Conservation (phyloP, 2,113 vertebrate genomes). For the Triplophysa siluroides region DNA sequence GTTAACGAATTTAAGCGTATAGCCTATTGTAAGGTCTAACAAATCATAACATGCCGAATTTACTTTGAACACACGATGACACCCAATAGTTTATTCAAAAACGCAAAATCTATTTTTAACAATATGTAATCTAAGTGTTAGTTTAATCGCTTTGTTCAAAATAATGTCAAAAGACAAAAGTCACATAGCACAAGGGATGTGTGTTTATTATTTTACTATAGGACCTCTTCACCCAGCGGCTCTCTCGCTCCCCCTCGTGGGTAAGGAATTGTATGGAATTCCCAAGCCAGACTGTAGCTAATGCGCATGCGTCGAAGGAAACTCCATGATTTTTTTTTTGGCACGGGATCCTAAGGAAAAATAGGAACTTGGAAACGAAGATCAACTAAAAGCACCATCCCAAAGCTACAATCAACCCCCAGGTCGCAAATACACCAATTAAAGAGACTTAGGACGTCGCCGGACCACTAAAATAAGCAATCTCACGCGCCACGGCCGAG, state of each 20-base stretch:
- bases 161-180: no score
- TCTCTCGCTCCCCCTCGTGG: slow-evolving; percentile 24
- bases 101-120: no score
- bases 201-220: neutral
- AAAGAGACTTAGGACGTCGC: slow-evolving; percentile 13
- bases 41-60: no score
- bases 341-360: slow-evolving; percentile 77
- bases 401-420: slow-evolving; percentile 63
- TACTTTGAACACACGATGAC: no score
- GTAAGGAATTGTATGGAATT: slow-evolving; percentile 74
- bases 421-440: slow-evolving; percentile 53
- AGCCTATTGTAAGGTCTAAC: no score
- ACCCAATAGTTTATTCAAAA: no score
- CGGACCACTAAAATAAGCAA: slow-evolving; percentile 42
- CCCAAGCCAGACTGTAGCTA: slow-evolving; percentile 72
- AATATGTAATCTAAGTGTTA: no score
- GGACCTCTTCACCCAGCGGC: neutral
- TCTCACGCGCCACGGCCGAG: slow-evolving; percentile 36
- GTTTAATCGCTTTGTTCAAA: no score
- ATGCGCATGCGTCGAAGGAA: slow-evolving; percentile 84
- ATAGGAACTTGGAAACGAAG: slow-evolving; percentile 63
- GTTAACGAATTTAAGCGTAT: no score
- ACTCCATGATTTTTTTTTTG: slow-evolving; percentile 86
- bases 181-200: neutral
- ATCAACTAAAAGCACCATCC: slow-evolving; percentile 58